Evolutionary conservation across 1,140 invertebrate species (phyloP).

Genomic region (Bombus polaris): DNA sequence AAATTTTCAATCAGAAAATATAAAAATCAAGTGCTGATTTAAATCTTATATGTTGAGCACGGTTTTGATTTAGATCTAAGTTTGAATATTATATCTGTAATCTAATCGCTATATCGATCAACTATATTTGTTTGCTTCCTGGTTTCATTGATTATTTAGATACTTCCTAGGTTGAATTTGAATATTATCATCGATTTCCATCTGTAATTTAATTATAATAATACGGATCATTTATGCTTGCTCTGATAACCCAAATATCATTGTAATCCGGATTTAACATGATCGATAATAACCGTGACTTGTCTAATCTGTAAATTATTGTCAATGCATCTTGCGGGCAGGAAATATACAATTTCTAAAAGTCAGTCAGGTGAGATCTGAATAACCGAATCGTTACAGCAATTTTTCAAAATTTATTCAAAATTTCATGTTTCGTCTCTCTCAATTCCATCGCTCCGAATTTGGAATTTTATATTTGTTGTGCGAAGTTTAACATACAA

Average conservation of each 20-base stretch:
- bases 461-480: neutral
- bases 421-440: neutral
- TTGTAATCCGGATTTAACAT: conserved; percentile 11
- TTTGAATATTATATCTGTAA: no score
- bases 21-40: no score
- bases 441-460: neutral
- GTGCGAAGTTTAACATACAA: neutral
- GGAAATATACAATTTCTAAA: neutral
- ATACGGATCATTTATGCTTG: neutral
- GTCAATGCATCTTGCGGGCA: no score
- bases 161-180: no score
- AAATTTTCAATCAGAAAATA: neutral
- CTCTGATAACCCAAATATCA: neutral
- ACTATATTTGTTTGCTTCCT: neutral
- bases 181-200: neutral
- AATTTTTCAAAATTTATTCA: neutral
- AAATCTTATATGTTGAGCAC: no score
- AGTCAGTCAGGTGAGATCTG: neutral
- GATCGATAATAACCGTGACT: conserved; percentile 5
- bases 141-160: neutral
- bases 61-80: no score
- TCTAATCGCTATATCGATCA: neutral
- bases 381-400: neutral
- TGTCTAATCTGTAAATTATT: conserved; percentile 6
- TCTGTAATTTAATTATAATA: neutral